Evolutionary conservation across 2,113 vertebrate species (phyloP).

Genomic region (Xiphophorus maculatus): DNA sequence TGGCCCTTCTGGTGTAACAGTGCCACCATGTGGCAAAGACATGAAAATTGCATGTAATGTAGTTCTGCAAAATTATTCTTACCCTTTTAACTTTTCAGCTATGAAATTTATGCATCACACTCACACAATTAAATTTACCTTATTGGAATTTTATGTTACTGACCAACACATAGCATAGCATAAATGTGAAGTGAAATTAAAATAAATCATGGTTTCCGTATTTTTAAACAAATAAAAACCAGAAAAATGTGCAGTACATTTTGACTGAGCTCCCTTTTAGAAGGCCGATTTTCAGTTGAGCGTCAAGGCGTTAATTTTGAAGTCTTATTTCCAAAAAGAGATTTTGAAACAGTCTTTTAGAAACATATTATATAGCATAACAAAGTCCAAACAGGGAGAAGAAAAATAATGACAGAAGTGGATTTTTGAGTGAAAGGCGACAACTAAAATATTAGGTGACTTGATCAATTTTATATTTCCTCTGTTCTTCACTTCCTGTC

Average conservation of each 20-base stretch:
- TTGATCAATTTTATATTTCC: neutral
- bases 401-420: neutral
- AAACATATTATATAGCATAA: neutral
- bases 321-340: neutral
- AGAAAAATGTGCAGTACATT: neutral
- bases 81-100: no score
- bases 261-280: neutral
- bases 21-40: conserved; percentile 46
- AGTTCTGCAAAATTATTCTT: no score
- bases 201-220: no score
- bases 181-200: neutral
- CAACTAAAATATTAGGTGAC: neutral
- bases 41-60: neutral
- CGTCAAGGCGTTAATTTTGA: neutral
- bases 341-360: neutral
- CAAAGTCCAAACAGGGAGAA: neutral
- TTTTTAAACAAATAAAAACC: no score
- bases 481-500: neutral
- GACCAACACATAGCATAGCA: neutral
- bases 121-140: neutral
- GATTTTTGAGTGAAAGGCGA: neutral
- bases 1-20: conserved; percentile 19
- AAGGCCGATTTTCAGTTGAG: no score
- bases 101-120: no score
- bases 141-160: neutral